Base-by-base conservation (phyloP, 2,113 vertebrate species). In the Nyctibius bracteatus region DNA sequence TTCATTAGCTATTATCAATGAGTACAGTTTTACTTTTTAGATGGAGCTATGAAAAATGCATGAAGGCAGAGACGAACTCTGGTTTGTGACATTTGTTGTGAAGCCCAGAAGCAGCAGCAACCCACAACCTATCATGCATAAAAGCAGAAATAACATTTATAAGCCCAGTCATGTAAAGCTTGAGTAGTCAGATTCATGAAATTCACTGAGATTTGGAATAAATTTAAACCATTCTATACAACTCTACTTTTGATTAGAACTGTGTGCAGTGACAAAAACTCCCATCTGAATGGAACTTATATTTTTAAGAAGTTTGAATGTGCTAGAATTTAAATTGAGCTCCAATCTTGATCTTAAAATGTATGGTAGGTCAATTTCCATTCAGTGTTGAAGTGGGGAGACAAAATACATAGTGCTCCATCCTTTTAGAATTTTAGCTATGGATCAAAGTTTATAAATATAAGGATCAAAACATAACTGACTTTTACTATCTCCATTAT, bases 161-260 rank as follows among this genome's bases (percentile, higher is more conserved):
- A 88, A 98, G 66, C 82, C 94, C 68, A 77, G 71, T 71, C 44
- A 79, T 44, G 91, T 95, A 98, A 96, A 97, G 96, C 92, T 93
- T 94, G 91, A 97, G 95, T 84, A 96, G 97, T 94, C 93, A 97
- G 97, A 98, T 97, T 98, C 97, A 97, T 96, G 96, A 97, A 97
- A 98, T 94, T 97, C 90, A 24, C 95, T 1, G n/a, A 98, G 97
- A 98, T 98, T 96, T 97, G 97, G 95, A 98, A 97, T 97, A 97
- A 97, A 97, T 97, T 96, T 96, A 97, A 97, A 97, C 71, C 95
- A 96, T 95, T 98, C 96, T 95, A 67, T 92, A 91, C 71, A 94
- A 86, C 92, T 92, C 82, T 65, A 89, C 94, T 96, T 98, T 96
- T 98, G 96, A 97, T 97, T 92, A 97, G 85, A 95, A 90, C 94